These are phyloP conservation scores for Excalfactoria chinensis DNA, from an alignment of 2,113 vertebrate species.

Conservation along the genomic window DNA sequence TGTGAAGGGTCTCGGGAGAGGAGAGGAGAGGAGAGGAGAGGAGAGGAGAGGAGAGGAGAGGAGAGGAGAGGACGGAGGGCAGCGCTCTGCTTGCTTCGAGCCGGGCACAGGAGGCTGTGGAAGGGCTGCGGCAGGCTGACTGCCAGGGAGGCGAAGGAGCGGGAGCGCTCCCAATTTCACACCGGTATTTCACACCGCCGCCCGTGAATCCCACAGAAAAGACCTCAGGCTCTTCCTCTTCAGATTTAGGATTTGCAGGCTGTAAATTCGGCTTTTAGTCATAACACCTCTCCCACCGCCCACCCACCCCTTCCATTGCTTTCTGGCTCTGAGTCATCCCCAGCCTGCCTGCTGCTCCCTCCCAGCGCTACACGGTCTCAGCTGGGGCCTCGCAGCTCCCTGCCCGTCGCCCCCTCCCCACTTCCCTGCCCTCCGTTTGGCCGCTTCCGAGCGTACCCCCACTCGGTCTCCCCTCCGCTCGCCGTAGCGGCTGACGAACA, in stretches of 20 bases:
- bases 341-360: slow-evolving; percentile 64
- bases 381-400: slow-evolving; percentile 50
- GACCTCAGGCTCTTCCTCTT: slow-evolving; percentile 45
- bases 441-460: not conserved
- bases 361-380: slow-evolving; percentile 52
- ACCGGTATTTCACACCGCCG: not conserved
- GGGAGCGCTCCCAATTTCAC: not conserved
- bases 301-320: slow-evolving; percentile 60
- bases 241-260: slow-evolving; percentile 61
- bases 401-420: not conserved
- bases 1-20: not conserved
- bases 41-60: too few species aligned
- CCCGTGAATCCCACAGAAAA: not conserved
- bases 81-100: not conserved
- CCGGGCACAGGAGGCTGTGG: not conserved
- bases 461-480: not conserved
- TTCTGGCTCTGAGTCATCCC: slow-evolving; percentile 71
- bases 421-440: not conserved
- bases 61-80: not conserved
- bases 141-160: not conserved
- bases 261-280: slow-evolving; percentile 64
- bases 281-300: slow-evolving; percentile 66
- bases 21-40: too few species aligned
- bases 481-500: not conserved
- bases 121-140: slow-evolving; percentile 14